Evolutionary conservation across 1,140 invertebrate genomes (phyloP).

Genomic region (Cyclargus thomasi): DNA sequence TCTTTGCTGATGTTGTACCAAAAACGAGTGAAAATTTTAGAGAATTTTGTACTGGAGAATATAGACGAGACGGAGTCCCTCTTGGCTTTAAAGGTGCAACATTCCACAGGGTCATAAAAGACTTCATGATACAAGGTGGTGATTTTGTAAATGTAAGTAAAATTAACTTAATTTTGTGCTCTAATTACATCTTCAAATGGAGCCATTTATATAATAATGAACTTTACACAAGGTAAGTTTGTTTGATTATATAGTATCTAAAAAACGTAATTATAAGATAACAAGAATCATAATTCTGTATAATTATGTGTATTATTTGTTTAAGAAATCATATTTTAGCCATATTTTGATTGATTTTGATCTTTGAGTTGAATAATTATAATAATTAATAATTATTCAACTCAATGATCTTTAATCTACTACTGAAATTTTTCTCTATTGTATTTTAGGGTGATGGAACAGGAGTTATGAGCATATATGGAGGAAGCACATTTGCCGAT

Average conservation of each 20-base stretch:
- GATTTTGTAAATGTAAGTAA: conserved; percentile 95
- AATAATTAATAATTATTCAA: too few relatives aligned
- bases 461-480: conserved; percentile 98
- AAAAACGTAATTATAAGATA: too few relatives aligned
- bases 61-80: conserved; percentile 92
- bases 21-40: conserved; percentile 99
- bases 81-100: conserved; percentile 96
- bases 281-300: too few relatives aligned
- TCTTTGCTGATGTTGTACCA: conserved; percentile 97
- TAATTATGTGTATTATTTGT: too few relatives aligned
- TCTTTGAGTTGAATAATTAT: too few relatives aligned
- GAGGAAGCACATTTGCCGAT: conserved; percentile 94
- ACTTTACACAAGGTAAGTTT: too few relatives aligned
- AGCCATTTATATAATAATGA: too few relatives aligned
- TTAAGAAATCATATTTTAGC: too few relatives aligned
- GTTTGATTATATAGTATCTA: too few relatives aligned
- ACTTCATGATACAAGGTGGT: conserved; percentile 99
- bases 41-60: conserved; percentile 98
- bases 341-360: too few relatives aligned
- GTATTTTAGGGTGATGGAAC: conserved; percentile 94
- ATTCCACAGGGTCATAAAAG: conserved; percentile 99
- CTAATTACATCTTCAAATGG: too few relatives aligned
- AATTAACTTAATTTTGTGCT: not conserved
- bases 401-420: not conserved
- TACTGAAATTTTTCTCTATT: conserved; percentile 11